Evolutionary conservation across 2,888 invertebrate species (phyloP).

Genomic region (Aradus depressus): DNA sequence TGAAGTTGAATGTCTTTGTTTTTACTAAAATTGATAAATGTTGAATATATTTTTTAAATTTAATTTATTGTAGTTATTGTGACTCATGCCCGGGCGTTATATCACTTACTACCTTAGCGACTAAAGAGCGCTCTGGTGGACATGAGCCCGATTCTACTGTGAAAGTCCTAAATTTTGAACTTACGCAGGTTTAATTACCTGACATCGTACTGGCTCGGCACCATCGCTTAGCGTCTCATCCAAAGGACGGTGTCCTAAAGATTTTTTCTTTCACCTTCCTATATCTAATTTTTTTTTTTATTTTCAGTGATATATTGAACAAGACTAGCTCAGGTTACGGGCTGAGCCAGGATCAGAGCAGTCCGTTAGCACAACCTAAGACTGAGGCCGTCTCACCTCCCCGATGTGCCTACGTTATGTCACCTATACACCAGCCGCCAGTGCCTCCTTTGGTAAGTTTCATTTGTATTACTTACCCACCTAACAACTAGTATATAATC

Average conservation of each 20-base stretch:
- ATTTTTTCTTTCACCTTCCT: not conserved
- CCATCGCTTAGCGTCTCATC: no score
- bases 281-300: not conserved
- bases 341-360: not conserved
- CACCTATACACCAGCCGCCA: not conserved
- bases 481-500: no score
- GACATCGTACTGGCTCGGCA: no score
- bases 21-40: no score
- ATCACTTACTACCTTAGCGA: no score
- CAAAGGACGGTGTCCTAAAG: no score
- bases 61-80: no score
- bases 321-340: not conserved
- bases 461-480: no score
- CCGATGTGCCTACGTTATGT: not conserved
- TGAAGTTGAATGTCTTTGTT: no score
- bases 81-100: no score
- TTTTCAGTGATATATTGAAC: conserved; percentile 4
- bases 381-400: not conserved
- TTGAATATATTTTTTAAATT: no score
- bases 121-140: no score
- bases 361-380: conserved; percentile 4
- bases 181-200: not conserved
- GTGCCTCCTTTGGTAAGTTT: conserved; percentile 2
- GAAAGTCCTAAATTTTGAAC: not conserved
- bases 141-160: not conserved